Evolutionary conservation across 2,888 invertebrate species (phyloP), one percentile per base, ranked within the genome.

Genomic region (Rhagonycha lutea): DNA sequence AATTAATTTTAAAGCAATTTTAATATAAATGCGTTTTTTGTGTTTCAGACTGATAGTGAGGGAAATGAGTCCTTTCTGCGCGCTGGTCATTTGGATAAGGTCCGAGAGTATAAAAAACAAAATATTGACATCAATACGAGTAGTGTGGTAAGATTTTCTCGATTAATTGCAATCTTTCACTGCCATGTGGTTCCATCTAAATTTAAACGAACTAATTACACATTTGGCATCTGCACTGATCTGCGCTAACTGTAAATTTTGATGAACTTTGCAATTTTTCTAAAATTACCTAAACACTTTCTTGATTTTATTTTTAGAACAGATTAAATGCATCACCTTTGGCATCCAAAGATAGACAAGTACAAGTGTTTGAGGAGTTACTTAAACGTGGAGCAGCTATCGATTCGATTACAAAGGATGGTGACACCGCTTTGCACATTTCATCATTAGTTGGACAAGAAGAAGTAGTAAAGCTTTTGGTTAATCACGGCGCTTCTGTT

Each of bases 91-190:
- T 91, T 99, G 84, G 98, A 98, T 87, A 98, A 98, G 90, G 98
- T 99, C 84, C 91, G 99, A 86, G 98, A 98, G 88, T 96, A 98
- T 85, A 91, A 99, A 79, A 97, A 98, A 88, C 95, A 96, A 85
- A 97, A 96, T 86, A 98, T 98, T 79, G 99, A 99, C 89, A 99
- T 99, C 88, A 99, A 99, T 89, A 98, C 98, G 84, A 96, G 97
- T 89, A 99, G 99, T 90, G 96, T 98, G 87, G 98, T 98, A 90
- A 96, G 96, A 92, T 68, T 70, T 63, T 72, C 23, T 61, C 63
- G 14, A 62, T 26, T 18, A 14, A 74, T 23, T 24, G 11, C 63
- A 24, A 24, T 18, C 47, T 68, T 47, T 8, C n/a, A 32, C 14
- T 23, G 70, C 70, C 70, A 74, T 74, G 26, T 74, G 74, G 68